Base-by-base conservation (phyloP, 2,113 vertebrate species). In the Syngnathoides biaculeatus region DNA sequence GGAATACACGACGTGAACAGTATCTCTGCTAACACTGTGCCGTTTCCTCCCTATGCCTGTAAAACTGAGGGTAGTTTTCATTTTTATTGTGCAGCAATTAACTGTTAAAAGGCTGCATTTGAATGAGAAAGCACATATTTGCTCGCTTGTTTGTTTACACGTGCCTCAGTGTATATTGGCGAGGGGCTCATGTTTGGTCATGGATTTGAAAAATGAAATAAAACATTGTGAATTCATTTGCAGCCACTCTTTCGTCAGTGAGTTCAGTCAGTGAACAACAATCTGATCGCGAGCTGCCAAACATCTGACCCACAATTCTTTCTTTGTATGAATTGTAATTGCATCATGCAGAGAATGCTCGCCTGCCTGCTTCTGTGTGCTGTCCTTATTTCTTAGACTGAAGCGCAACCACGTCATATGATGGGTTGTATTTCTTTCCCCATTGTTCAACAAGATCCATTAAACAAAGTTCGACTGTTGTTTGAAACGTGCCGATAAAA, bases 401-500 rank as follows among this genome's bases (percentile, higher is more conserved):
- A 27, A 48, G 13, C 22, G 8, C 35, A 48, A 27, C 22, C 12
- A 20, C 11, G 59, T 38, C 40, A 63, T 17, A 42, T n/a, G 38
- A 12, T 40, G 24, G 17, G 61, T 40, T 24, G 19, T 85, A 73
- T 86, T 82, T 81, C 81, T 74, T 64, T 0, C 55, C 62, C 70
- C 70, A 84, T 87, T 90, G 82, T 84, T 89, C 78, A 62, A 61
- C 9, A 0, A 85, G 78, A 87, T 85, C 86, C 48, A 35, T 17
- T 9, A 15, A 6, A 81, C 78, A 80, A 75, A 73, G 72, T 65
- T 70, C 57, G 78, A 81, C 74, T 83, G 61, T 68, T 61, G 66
- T 78, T 58, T 20, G 61, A 63, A 43, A 22, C 7, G 5, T 22
- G 58, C 58, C 30, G 69, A 75, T 77, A 71, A 79, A 27, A 78